Evolutionary conservation across 2,113 vertebrate species (phyloP).

Genomic region (Oncorhynchus tshawytscha): DNA sequence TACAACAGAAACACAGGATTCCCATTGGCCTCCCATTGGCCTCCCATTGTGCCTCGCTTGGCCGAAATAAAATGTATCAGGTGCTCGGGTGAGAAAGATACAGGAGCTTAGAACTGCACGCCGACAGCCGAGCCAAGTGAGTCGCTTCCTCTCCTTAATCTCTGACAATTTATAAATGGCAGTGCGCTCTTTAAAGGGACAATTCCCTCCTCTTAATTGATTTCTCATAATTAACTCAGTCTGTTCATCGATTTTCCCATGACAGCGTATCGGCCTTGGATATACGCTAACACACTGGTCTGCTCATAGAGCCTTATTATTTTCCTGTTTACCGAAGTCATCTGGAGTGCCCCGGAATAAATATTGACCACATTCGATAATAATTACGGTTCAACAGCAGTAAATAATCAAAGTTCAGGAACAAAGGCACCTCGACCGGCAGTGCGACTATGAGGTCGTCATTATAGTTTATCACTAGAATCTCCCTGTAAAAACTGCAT

Average conservation of each 20-base stretch:
- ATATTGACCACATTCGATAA: constrained; percentile 61
- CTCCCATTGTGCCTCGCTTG: too few species aligned
- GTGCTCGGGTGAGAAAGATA: background rate
- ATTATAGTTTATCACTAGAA: too few species aligned
- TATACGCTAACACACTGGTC: constrained; percentile 29
- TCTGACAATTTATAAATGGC: constrained; percentile 7
- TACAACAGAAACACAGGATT: too few species aligned
- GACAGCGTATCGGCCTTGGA: constrained; percentile 30
- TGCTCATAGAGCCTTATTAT: constrained; percentile 64
- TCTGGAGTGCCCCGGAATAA: constrained; percentile 56
- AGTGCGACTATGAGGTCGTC: too few species aligned
- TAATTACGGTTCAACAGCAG: constrained; percentile 51
- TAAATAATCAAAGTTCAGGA: constrained; percentile 39
- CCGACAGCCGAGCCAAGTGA: background rate
- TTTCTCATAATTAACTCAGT: constrained; percentile 77
- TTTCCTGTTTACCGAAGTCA: constrained; percentile 65
- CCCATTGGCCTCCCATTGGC: too few species aligned
- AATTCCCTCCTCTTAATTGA: constrained; percentile 68
- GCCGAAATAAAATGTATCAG: too few species aligned
- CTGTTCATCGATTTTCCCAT: constrained; percentile 69
- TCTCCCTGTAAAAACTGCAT: too few species aligned
- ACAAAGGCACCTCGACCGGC: too few species aligned
- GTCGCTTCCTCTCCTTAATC: background rate
- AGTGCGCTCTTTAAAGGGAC: constrained; percentile 29
- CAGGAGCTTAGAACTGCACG: too few species aligned